Evolutionary conservation across 2,888 invertebrate species (phyloP), one percentile per base, ranked within the genome.

Genomic region (Rhamphomyia laevipes): DNA sequence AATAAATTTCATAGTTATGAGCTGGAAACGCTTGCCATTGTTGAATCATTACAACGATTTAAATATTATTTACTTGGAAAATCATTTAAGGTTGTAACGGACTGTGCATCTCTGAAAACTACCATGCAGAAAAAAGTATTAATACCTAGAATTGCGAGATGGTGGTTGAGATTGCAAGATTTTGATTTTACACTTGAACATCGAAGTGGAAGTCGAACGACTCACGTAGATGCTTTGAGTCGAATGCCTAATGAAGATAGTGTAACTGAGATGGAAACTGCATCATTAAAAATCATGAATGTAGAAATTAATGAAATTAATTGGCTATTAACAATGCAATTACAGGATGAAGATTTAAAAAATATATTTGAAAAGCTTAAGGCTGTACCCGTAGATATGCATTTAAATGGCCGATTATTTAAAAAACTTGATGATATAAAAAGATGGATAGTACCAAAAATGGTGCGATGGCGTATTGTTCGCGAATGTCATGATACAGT

Each of bases 381-480:
- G 13, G 21, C 30, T 4, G 37, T 35, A 38, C 16, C 30, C 4
- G 42, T 33, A 11, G 13, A 43, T 16, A 33, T 38, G 17, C 45
- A 16, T 33, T 45, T 45, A 17, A 50, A 55, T 45, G 17, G 49
- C 15, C 46, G 56, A 5, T 35, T 57, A 16, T 49, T 51, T 37
- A 49, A 53, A 11, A 49, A 41, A 41, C 21, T 12, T 23, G 46
- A 41, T 10, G 45, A 42, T 17, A 51, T 47, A 15, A 30, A 51
- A 18, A 45, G 51, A 16, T 54, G 52, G 49, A 41, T 55, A 12
- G 53, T 56, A 4, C 55, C 54, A 12, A 45, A 46, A 45, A 37
- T 43, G 6, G 43, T 49, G 27, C 6, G 47, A 37, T 27, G 43
- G 31, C 49, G 51, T 13, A 46, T 56, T 13, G 43, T 53, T 18